phyloP scores from a whole-genome alignment of 2,797 vertebrate genomes.

The Cryptoblepharus egeriae region DNA sequence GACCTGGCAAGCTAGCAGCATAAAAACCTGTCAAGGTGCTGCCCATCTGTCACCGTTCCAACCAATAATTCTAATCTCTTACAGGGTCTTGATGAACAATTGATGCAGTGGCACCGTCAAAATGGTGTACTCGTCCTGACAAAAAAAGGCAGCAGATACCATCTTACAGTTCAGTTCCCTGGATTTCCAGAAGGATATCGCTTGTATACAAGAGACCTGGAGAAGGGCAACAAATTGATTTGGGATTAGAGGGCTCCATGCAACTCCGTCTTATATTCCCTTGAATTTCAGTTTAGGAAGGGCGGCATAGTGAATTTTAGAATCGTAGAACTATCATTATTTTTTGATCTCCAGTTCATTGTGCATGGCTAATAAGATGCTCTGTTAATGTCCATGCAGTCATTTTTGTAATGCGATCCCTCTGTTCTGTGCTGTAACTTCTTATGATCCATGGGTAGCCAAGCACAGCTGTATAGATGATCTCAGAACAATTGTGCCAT shows the following conservation, averaged over 20 bases:
- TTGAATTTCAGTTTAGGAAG: neutral
- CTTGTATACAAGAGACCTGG: slow-evolving; percentile 21
- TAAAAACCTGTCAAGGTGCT: neutral
- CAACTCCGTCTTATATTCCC: neutral
- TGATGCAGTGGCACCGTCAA: neutral
- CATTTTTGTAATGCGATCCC: neutral
- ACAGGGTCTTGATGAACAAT: slow-evolving; percentile 28
- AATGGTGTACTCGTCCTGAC: slow-evolving; percentile 17
- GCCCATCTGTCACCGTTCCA: slow-evolving; percentile 32
- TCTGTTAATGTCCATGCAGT: neutral
- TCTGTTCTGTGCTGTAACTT: neutral
- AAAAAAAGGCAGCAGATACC: slow-evolving; percentile 13
- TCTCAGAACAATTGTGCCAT: slow-evolving; percentile 24
- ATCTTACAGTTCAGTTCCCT: slow-evolving; percentile 26
- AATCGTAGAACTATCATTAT: neutral
- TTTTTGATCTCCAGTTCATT: neutral
- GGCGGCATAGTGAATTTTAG: neutral
- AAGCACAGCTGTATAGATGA: neutral
- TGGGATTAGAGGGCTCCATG: slow-evolving; percentile 21
- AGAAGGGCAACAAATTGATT: slow-evolving; percentile 33
- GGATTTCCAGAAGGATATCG: slow-evolving; percentile 21
- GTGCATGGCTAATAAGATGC: neutral
- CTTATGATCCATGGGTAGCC: neutral
- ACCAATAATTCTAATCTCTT: slow-evolving; percentile 21
- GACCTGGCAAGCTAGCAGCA: slow-evolving; percentile 18